Percentiles rank a stretch among this genome's conserved stretches.
These are phyloP conservation scores for Pocillopora grandis DNA, from an alignment of 92 coral and sea anemone species.

Conservation along the genomic window DNA sequence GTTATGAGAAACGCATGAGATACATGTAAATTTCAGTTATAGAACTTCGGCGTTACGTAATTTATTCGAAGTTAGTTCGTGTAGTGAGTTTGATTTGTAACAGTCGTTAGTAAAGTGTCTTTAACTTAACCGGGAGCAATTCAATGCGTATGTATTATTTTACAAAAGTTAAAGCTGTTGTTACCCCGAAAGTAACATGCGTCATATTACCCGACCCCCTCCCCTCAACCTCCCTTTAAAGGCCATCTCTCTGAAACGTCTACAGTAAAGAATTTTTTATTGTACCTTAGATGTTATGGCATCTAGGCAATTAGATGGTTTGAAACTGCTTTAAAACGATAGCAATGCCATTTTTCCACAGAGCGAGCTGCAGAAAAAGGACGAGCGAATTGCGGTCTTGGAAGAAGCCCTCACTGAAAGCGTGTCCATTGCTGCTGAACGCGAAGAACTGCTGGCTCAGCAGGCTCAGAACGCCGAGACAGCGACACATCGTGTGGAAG, in stretches of 20 bases:
- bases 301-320: too few relatives aligned
- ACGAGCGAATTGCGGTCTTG: conserved; percentile 86
- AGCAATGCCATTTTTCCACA: conserved; percentile 11
- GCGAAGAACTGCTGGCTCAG: conserved; percentile 88
- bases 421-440: conserved; percentile 94
- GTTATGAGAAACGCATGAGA: too few relatives aligned
- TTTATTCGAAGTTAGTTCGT: too few relatives aligned
- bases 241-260: too few relatives aligned
- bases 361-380: conserved; percentile 78
- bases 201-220: background rate
- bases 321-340: too few relatives aligned
- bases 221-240: background rate
- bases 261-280: too few relatives aligned
- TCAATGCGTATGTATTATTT: background rate
- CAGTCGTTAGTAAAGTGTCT: too few relatives aligned
- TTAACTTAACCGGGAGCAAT: background rate
- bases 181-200: background rate
- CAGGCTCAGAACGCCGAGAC: conserved; percentile 84
- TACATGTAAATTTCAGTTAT: too few relatives aligned
- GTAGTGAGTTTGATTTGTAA: too few relatives aligned
- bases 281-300: too few relatives aligned
- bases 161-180: background rate
- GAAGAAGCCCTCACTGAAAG: conserved; percentile 98
- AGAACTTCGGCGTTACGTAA: too few relatives aligned
- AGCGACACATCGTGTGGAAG: conserved; percentile 80